Evolutionary conservation across 1,140 invertebrate species (phyloP), one percentile per base, ranked within the genome.

Genomic region (Hylaeus volcanicus): DNA sequence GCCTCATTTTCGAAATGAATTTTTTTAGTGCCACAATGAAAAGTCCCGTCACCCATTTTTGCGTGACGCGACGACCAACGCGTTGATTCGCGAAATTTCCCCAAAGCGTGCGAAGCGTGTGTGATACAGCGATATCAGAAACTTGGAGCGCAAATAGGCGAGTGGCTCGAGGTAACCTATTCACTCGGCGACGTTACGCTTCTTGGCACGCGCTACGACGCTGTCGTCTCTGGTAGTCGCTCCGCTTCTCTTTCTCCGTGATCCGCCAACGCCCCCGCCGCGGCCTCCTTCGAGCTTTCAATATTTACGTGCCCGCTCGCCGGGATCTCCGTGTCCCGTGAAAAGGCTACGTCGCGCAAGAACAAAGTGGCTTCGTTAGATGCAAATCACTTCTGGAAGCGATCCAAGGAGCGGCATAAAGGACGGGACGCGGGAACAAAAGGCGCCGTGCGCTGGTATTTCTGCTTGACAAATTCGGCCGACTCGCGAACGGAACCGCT

Each of bases 351-450:
- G 43, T 45, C 26, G 26, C 72, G 26, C 60, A 51, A 72, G 79
- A 76, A 81, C 55, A 81, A 81, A 81, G 82, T 83, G 73, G 78
- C 73, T 83, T 83, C 79, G 78, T 83, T 83, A 83, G 79, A 83
- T 83, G 82, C 82, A 83, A 83, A 83, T 83, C 79, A 70, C 63
- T 65, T 72, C 82, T 83, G 82, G 79, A 83, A 83, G 39, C 68
- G 66, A 76, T 81, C 82, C 79, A 81, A 81, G 68, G 61, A 65
- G 74, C 70, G 45, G 60, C 66, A 74, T 69, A 82, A 82, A 79
- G 70, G 66, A 58, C 64, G 48, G 76, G 53, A 43, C 14, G 39
- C 39, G 69, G 69, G 69, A 70, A 53, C 83, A 66, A 78, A 83
- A 82, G 84, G 69, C 72, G 73, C 71, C 72, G 71, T 82, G 78